Evolutionary conservation across 2,797 vertebrate genomes (phyloP).

Genomic region (Cuculus canorus): DNA sequence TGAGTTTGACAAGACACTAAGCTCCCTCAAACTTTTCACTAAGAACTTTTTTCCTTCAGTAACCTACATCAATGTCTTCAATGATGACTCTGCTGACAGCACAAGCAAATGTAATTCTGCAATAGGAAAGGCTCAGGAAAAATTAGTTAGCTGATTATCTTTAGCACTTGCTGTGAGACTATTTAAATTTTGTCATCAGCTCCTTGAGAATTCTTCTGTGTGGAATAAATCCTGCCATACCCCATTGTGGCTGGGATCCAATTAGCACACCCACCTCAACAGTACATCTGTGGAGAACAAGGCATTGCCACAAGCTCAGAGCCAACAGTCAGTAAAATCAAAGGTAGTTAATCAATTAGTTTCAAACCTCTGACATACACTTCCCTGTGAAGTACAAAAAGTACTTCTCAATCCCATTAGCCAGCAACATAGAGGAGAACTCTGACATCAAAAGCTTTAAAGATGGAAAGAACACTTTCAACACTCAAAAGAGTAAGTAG

Average conservation of each 20-base stretch:
- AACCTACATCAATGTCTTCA: background rate
- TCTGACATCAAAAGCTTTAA: background rate
- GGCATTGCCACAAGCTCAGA: background rate
- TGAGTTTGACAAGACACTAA: background rate
- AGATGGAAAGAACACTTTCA: background rate
- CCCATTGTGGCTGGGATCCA: background rate
- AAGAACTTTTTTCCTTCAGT: background rate
- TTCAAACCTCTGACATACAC: background rate
- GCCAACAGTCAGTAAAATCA: background rate
- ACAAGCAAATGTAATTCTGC: background rate
- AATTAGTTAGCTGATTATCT: background rate
- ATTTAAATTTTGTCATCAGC: background rate
- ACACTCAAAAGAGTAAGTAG: background rate
- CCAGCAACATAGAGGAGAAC: background rate
- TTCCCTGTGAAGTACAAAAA: background rate
- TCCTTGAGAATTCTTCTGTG: background rate
- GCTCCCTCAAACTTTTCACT: background rate
- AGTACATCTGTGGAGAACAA: background rate
- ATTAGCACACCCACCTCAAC: background rate
- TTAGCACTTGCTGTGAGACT: background rate
- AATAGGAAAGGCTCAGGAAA: background rate
- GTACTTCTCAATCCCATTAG: background rate
- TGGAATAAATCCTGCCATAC: background rate
- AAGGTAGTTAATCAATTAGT: conserved; percentile 10
- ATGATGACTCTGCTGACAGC: background rate